phyloP scores from a whole-genome alignment of 92 coral and sea anemone species.

The Micromussa lordhowensis region DNA sequence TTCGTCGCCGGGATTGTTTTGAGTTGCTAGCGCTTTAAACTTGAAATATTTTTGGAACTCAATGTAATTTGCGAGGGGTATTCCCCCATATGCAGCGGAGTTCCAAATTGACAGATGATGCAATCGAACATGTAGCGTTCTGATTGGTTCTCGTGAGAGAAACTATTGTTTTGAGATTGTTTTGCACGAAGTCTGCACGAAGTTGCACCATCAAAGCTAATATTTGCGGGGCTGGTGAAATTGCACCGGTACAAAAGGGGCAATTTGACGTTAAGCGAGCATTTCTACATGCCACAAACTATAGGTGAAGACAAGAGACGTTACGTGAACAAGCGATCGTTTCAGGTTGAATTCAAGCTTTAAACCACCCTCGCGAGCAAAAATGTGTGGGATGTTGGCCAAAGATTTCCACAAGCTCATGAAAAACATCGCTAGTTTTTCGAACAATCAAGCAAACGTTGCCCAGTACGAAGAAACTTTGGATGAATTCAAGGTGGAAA shows the following conservation, averaged over 20 bases:
- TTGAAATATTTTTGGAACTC: neutral
- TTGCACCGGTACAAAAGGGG: neutral
- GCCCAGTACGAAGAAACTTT: conserved; percentile 73
- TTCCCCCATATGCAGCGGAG: neutral
- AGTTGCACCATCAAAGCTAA: conserved; percentile 36
- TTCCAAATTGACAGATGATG: conserved; percentile 16
- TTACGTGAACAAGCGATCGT: neutral
- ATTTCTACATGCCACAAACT: neutral
- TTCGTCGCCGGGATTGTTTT: neutral
- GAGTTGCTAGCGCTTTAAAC: neutral
- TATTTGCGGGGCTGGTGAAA: conserved; percentile 31
- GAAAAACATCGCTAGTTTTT: conserved; percentile 80
- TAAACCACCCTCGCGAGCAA: neutral
- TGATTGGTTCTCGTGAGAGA: conserved; percentile 39
- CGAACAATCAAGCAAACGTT: conserved; percentile 83
- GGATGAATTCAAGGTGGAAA: conserved; percentile 71
- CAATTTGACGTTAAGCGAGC: neutral
- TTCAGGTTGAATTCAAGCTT: neutral
- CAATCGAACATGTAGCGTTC: conserved; percentile 17
- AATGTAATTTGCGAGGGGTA: neutral
- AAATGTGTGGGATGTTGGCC: conserved; percentile 40
- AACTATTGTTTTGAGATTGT: neutral
- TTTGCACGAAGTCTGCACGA: conserved; percentile 6
- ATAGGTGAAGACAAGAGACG: neutral
- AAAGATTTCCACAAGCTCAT: conserved; percentile 89